Conservation (phyloP, 2,888 invertebrate genomes). For the Stegana nigrithorax region DNA sequence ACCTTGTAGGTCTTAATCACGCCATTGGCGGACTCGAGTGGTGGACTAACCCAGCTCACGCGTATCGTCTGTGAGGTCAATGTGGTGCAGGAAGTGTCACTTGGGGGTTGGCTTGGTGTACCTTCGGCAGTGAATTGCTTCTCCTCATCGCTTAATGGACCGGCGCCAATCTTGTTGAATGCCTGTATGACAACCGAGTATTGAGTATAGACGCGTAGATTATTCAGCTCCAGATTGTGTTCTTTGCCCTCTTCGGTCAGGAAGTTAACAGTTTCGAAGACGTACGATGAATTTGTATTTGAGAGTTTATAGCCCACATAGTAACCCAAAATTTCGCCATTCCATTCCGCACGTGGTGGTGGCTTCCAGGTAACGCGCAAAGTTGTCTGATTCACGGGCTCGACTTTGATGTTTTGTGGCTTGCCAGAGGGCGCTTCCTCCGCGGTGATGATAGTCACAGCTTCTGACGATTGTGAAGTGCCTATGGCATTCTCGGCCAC, state of each 20-base stretch:
- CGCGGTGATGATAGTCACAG: slow-evolving; percentile 93
- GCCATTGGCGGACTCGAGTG: slow-evolving; percentile 91
- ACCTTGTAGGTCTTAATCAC: slow-evolving; percentile 97
- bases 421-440: slow-evolving; percentile 91
- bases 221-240: slow-evolving; percentile 84
- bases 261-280: slow-evolving; percentile 92
- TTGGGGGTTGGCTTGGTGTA: slow-evolving; percentile 90
- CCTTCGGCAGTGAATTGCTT: slow-evolving; percentile 96
- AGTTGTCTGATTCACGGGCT: slow-evolving; percentile 88
- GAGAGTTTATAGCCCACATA: slow-evolving; percentile 91
- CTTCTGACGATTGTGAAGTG: slow-evolving; percentile 91
- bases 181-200: slow-evolving; percentile 96
- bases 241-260: slow-evolving; percentile 92
- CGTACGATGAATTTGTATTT: slow-evolving; percentile 85
- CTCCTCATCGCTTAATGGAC: slow-evolving; percentile 89
- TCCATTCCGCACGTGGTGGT: slow-evolving; percentile 89
- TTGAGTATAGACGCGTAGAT: slow-evolving; percentile 91
- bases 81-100: slow-evolving; percentile 91
- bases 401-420: slow-evolving; percentile 85
- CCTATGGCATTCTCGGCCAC: slow-evolving; percentile 95
- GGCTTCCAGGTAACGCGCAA: slow-evolving; percentile 92
- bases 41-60: slow-evolving; percentile 94
- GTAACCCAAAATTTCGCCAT: slow-evolving; percentile 90
- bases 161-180: slow-evolving; percentile 93
- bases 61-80: slow-evolving; percentile 94